phyloP scores from a whole-genome alignment of 2,113 vertebrate species.

The Micronisus gabar region DNA sequence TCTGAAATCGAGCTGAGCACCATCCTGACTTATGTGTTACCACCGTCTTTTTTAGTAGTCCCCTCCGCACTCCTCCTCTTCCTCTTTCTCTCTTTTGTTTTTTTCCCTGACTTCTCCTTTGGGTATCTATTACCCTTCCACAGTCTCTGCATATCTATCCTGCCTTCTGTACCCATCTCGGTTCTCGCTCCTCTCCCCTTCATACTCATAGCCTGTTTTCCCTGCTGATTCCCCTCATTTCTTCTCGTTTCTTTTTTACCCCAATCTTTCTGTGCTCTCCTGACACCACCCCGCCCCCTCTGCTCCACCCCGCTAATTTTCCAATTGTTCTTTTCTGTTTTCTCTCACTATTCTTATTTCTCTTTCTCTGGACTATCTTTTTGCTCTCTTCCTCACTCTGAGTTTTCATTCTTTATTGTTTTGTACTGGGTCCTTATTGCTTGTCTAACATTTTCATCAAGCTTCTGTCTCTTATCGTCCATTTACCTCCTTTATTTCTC shows the following conservation, averaged over 20 bases:
- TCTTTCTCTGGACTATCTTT: background rate
- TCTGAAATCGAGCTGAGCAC: background rate
- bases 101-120: background rate
- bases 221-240: background rate
- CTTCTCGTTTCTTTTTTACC: background rate
- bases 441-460: background rate
- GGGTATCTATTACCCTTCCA: background rate
- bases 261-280: background rate
- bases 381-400: background rate
- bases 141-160: background rate
- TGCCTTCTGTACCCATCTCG: background rate
- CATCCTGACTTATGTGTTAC: background rate
- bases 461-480: background rate
- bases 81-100: background rate
- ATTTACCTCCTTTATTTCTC: background rate
- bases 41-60: background rate
- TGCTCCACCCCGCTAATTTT: background rate
- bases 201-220: background rate
- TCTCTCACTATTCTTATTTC: background rate
- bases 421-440: background rate
- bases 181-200: background rate
- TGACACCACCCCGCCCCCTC: background rate
- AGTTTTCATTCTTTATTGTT: background rate
- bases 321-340: background rate
- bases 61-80: background rate